A percentile compares a stretch with the other conserved stretches of the same genome.
phyloP scores from a whole-genome alignment of 1,140 invertebrate genomes.

The Meloidogyne exigua region DNA sequence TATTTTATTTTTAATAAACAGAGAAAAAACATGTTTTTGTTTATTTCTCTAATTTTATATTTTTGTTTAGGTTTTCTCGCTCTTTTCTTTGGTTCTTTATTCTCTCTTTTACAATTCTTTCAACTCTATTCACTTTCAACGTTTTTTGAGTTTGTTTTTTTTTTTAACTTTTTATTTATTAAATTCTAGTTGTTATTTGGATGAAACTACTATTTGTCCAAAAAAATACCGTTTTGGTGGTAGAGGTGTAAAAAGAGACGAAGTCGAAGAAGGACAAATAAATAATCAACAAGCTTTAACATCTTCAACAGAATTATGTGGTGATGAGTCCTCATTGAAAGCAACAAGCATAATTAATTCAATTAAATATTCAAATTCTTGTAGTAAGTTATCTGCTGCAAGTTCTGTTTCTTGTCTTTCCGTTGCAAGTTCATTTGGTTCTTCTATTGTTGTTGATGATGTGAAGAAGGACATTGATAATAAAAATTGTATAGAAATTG shows the following conservation, averaged over 20 bases:
- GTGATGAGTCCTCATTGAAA: not conserved
- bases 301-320: not conserved
- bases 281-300: not conserved
- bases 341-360: not conserved
- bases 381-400: not conserved
- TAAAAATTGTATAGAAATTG: not conserved
- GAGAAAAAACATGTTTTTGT: too few species aligned
- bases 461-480: not conserved
- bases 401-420: constrained; percentile 1
- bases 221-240: constrained; percentile 22
- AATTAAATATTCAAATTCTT: not conserved
- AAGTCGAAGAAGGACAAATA: not conserved
- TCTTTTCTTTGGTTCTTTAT: constrained; percentile 42
- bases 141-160: constrained; percentile 25
- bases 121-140: constrained; percentile 58
- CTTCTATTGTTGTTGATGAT: not conserved
- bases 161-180: not conserved
- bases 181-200: constrained; percentile 44
- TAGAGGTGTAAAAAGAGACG: not conserved
- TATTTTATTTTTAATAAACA: constrained; percentile 28
- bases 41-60: constrained; percentile 4
- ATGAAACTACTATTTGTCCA: constrained; percentile 51
- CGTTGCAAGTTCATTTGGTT: not conserved
- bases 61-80: constrained; percentile 55
- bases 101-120: constrained; percentile 54